A percentile compares a stretch with the other conserved stretches of the same genome.
phyloP scores from a whole-genome alignment of 2,113 vertebrate species.

The Phalacrocorax pelagicus region DNA sequence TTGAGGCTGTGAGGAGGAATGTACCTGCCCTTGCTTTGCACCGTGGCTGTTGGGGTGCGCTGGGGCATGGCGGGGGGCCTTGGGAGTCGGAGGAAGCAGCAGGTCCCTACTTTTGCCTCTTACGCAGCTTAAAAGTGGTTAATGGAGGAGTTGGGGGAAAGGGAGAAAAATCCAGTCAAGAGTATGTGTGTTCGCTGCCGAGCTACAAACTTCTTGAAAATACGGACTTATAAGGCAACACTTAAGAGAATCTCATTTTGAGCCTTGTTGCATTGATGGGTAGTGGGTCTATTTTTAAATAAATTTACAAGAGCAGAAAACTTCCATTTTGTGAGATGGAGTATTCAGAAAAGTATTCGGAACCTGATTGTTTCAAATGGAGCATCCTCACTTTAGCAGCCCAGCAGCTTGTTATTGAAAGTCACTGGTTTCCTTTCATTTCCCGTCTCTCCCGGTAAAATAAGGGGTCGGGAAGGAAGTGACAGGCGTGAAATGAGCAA shows the following conservation, averaged over 20 bases:
- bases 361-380: neutral
- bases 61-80: accelerated
- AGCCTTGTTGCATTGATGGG: neutral
- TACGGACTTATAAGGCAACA: constrained; percentile 46
- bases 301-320: neutral
- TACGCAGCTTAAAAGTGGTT: neutral
- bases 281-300: constrained; percentile 29
- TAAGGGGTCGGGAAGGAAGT: neutral
- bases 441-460: neutral
- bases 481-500: neutral
- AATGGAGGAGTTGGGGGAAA: neutral
- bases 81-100: neutral
- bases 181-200: neutral
- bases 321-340: neutral
- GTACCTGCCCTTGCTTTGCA: neutral
- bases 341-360: neutral
- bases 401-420: neutral
- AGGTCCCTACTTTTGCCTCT: neutral
- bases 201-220: constrained; percentile 16
- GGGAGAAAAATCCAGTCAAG: neutral
- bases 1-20: neutral
- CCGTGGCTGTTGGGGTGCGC: neutral
- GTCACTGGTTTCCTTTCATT: neutral
- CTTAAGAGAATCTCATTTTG: neutral
- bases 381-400: neutral